phyloP scores from a whole-genome alignment of 2,888 invertebrate species.

The Drosophila quasianomalipes region DNA sequence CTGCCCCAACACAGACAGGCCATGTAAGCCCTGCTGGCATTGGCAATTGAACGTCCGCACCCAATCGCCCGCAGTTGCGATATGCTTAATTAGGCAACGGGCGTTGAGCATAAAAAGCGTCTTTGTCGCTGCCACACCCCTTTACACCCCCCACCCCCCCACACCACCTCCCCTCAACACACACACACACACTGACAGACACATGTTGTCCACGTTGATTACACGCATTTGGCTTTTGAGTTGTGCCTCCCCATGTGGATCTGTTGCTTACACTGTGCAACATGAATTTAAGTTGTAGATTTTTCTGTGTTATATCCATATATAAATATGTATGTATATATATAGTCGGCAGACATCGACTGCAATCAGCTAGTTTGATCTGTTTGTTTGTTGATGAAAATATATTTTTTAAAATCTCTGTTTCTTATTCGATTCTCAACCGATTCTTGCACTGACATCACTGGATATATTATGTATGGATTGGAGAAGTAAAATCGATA shows the following conservation, averaged over 20 bases:
- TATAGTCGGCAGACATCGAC: background rate
- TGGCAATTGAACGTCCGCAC: conserved; percentile 27
- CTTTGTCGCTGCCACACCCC: conserved; percentile 77
- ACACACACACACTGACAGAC: conserved; percentile 30
- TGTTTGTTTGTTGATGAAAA: background rate
- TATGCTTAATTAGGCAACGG: conserved; percentile 79
- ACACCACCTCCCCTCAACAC: conserved; percentile 11
- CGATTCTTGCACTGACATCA: background rate
- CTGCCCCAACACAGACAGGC: background rate
- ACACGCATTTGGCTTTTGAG: conserved; percentile 66
- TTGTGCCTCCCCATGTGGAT: conserved; percentile 61
- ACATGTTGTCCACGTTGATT: conserved; percentile 77
- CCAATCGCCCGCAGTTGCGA: conserved; percentile 59
- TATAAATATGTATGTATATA: background rate
- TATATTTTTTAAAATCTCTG: background rate
- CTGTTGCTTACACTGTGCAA: conserved; percentile 54
- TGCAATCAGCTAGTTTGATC: background rate
- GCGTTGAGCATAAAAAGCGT: conserved; percentile 76
- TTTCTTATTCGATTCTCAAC: background rate
- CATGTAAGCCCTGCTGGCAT: background rate
- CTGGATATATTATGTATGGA: background rate
- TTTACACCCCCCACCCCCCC: conserved; percentile 12
- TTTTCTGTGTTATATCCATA: background rate
- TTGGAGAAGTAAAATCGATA: background rate
- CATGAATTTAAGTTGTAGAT: conserved; percentile 23